Percentiles rank a stretch among this genome's conserved stretches.
These are phyloP conservation scores for Nixonia krombeini DNA, from an alignment of 1,140 invertebrate species.

Conservation along the genomic window DNA sequence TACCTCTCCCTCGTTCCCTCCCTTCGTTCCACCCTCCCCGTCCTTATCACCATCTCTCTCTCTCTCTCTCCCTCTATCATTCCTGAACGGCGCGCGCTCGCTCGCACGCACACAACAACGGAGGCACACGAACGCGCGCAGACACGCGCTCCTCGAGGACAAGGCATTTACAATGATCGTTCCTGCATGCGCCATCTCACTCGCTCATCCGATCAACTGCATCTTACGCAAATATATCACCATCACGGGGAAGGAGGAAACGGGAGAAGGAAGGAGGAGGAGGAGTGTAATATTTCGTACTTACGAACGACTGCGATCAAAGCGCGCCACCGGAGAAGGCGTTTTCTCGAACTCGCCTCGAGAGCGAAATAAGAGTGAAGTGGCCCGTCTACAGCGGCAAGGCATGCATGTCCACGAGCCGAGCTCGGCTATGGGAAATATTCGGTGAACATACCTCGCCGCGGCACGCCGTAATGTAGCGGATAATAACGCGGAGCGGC, in stretches of 20 bases:
- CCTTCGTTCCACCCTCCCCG: constrained; percentile 3
- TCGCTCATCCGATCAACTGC: constrained; percentile 22
- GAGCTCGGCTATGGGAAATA: constrained; percentile 8
- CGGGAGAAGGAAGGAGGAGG: constrained; percentile 2
- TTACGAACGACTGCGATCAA: constrained; percentile 18
- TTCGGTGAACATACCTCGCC: constrained; percentile 34
- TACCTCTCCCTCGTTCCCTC: too few species aligned
- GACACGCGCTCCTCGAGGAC: constrained; percentile 5
- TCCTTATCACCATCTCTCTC: constrained; percentile 1
- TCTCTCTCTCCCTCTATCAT: too few species aligned
- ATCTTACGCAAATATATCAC: constrained; percentile 46
- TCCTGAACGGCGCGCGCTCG: too few species aligned
- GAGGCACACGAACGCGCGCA: too few species aligned
- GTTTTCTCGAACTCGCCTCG: constrained; percentile 19
- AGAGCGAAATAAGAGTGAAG: constrained; percentile 4
- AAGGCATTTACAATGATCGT: constrained; percentile 35
- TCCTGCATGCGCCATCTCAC: constrained; percentile 13
- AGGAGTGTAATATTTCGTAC: constrained; percentile 27
- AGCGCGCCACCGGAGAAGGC: constrained; percentile 30
- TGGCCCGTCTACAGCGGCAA: constrained; percentile 15
- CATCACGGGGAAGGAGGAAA: constrained; percentile 3
- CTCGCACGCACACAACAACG: background rate
- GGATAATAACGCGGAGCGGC: constrained; percentile 30
- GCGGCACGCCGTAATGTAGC: constrained; percentile 6
- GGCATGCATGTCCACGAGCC: constrained; percentile 2